These are phyloP conservation scores for Cheilosia vernalis DNA, from an alignment of 2,888 invertebrate species.

Conservation along the genomic window DNA sequence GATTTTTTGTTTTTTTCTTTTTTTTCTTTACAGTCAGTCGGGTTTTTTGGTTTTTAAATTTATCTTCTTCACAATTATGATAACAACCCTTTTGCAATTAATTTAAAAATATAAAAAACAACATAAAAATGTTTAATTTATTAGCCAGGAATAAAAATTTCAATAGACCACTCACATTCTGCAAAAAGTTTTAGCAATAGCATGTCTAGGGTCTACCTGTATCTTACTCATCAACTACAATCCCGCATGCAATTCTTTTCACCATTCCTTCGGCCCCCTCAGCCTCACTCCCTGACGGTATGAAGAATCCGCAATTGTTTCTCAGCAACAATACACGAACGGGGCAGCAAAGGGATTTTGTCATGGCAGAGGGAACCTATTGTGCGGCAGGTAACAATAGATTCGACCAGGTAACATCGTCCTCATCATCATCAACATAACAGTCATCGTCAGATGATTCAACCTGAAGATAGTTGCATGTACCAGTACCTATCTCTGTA, in stretches of 20 bases:
- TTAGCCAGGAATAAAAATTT: constrained; percentile 26
- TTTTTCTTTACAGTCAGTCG: too few species aligned
- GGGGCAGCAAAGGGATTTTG: constrained; percentile 52
- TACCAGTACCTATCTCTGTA: constrained; percentile 8
- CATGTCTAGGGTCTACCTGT: background rate
- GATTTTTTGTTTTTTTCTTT: too few species aligned
- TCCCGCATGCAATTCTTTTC: constrained; percentile 29
- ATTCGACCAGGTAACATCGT: constrained; percentile 68
- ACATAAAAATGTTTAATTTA: constrained; percentile 10
- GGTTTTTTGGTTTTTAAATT: too few species aligned
- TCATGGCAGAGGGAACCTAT: constrained; percentile 56
- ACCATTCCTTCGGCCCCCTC: constrained; percentile 10
- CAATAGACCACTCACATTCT: constrained; percentile 16
- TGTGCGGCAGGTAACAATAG: constrained; percentile 65
- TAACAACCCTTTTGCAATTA: constrained; percentile 27
- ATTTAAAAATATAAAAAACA: background rate
- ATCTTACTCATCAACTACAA: constrained; percentile 25
- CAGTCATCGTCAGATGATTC: constrained; percentile 57
- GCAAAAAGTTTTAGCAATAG: background rate
- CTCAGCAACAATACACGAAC: constrained; percentile 57
- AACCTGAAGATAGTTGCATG: constrained; percentile 50
- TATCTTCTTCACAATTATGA: background rate
- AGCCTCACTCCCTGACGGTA: constrained; percentile 4
- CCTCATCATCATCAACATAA: constrained; percentile 38
- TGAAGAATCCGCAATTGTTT: constrained; percentile 66